A percentile compares a stretch with the other conserved stretches of the same genome.
phyloP scores from a whole-genome alignment of 2,888 invertebrate species.

The Aleiodes alternator region DNA sequence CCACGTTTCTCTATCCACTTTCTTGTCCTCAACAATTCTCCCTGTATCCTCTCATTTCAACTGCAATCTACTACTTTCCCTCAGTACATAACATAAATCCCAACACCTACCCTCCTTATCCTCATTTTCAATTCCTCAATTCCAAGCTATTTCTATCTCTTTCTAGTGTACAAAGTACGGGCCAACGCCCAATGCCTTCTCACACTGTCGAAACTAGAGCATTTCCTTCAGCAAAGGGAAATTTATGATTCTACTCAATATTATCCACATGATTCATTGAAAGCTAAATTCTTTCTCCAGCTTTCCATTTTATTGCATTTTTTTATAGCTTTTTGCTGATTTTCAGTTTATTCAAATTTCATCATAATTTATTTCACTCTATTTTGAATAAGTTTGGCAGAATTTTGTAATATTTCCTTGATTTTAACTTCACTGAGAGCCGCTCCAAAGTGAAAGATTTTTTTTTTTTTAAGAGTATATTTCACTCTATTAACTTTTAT shows the following conservation, averaged over 20 bases:
- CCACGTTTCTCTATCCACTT: conserved; percentile 22
- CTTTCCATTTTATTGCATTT: too few species aligned
- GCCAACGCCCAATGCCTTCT: conserved; percentile 11
- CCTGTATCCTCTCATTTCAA: conserved; percentile 9
- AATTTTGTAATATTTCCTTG: too few species aligned
- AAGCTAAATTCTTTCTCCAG: neutral
- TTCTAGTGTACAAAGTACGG: conserved; percentile 3
- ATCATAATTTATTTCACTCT: too few species aligned
- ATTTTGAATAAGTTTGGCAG: too few species aligned
- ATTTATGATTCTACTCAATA: conserved; percentile 1
- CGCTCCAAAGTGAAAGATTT: too few species aligned
- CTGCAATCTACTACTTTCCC: neutral
- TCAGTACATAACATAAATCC: neutral
- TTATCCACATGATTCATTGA: neutral
- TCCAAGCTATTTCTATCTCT: conserved; percentile 5
- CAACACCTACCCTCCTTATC: conserved; percentile 5
- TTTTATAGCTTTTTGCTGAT: too few species aligned
- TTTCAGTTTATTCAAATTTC: too few species aligned
- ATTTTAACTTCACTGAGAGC: too few species aligned
- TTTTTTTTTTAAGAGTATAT: too few species aligned
- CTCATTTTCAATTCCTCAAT: conserved; percentile 23
- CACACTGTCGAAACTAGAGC: neutral
- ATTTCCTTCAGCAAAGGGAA: neutral
- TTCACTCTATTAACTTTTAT: too few species aligned
- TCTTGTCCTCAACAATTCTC: conserved; percentile 23